A percentile compares a stretch with the other conserved stretches of the same genome.
These are phyloP conservation scores for Muscicapa comitata DNA, from an alignment of 2,797 vertebrate genomes.

Conservation along the genomic window DNA sequence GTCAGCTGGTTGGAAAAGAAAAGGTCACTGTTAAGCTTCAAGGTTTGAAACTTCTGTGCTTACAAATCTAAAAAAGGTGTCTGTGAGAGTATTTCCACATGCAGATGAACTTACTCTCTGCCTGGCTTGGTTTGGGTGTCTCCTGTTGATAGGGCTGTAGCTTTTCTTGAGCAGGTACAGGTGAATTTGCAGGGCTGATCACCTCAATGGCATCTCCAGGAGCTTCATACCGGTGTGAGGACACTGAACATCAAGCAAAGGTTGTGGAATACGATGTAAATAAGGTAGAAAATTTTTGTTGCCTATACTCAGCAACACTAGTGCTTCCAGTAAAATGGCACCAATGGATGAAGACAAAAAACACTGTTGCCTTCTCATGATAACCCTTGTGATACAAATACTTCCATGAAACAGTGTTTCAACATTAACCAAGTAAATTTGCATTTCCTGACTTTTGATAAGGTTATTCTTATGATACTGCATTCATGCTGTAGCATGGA, in stretches of 20 bases:
- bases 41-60: not conserved
- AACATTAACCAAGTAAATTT: not conserved
- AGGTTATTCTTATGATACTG: not conserved
- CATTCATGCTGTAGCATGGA: not conserved
- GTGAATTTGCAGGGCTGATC: slow-evolving; percentile 94
- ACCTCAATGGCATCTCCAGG: slow-evolving; percentile 91
- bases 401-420: not conserved
- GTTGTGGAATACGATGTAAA: not conserved
- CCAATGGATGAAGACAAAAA: not conserved
- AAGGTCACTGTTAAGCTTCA: not conserved
- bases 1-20: slow-evolving; percentile 68
- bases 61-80: not conserved
- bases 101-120: slow-evolving; percentile 77
- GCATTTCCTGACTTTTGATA: not conserved
- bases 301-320: not conserved
- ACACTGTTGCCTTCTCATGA: not conserved
- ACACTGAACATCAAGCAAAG: slow-evolving; percentile 74
- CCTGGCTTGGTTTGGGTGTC: slow-evolving; percentile 76
- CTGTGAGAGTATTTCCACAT: not conserved
- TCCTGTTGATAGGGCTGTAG: slow-evolving; percentile 82
- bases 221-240: slow-evolving; percentile 91
- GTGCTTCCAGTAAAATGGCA: not conserved
- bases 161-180: slow-evolving; percentile 87
- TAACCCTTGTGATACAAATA: not conserved
- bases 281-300: not conserved